phyloP scores from a whole-genome alignment of 2,888 invertebrate species.

The Andrena dorsata region DNA sequence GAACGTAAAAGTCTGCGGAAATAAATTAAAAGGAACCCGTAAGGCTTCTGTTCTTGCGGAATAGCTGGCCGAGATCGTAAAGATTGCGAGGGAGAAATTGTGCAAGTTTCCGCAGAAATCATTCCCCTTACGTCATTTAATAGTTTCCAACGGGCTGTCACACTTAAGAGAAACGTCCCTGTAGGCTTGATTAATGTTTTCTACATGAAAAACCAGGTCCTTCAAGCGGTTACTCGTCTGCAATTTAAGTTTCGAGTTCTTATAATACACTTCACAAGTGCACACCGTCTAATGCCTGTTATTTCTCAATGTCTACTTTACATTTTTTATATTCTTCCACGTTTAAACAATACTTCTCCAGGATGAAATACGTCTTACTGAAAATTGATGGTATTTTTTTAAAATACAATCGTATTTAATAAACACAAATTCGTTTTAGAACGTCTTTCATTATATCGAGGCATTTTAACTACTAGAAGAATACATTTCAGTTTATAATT shows the following conservation, averaged over 20 bases:
- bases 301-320: too few species aligned
- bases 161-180: constrained; percentile 44
- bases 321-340: background rate
- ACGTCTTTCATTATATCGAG: too few species aligned
- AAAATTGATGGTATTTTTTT: too few species aligned
- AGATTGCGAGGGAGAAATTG: constrained; percentile 55
- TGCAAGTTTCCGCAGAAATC: constrained; percentile 54
- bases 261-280: background rate
- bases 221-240: constrained; percentile 36
- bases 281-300: too few species aligned
- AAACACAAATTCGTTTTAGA: too few species aligned
- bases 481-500: too few species aligned
- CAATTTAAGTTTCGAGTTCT: constrained; percentile 37
- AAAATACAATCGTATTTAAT: too few species aligned
- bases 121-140: constrained; percentile 63
- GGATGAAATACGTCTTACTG: too few species aligned
- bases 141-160: constrained; percentile 59
- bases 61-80: constrained; percentile 39
- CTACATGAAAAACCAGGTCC: constrained; percentile 34
- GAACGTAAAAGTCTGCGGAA: constrained; percentile 41
- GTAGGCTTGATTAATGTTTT: constrained; percentile 61
- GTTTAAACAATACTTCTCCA: too few species aligned
- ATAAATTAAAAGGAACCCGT: constrained; percentile 59
- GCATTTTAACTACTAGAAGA: too few species aligned
- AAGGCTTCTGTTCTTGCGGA: background rate